Evolutionary conservation across 2,113 vertebrate genomes (phyloP).

Genomic region (Lepus europaeus): DNA sequence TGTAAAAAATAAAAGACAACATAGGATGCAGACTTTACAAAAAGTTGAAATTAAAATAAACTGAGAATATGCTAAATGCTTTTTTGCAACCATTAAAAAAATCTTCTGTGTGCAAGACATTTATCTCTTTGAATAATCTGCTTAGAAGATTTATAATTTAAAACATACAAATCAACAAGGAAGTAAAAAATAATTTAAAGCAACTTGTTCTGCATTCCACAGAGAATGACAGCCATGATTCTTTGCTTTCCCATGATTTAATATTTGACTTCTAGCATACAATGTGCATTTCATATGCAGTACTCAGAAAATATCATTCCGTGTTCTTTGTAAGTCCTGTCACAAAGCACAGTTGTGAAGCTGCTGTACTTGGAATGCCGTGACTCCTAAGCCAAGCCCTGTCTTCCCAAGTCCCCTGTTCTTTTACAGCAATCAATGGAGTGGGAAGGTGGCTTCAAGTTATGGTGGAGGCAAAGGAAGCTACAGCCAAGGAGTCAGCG

Average conservation of each 20-base stretch:
- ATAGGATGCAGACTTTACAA: background rate
- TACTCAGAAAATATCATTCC: background rate
- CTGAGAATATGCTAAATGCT: background rate
- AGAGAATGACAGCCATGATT: background rate
- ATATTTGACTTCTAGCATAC: background rate
- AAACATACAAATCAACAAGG: background rate
- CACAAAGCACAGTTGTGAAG: too few relatives aligned
- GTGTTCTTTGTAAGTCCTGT: background rate
- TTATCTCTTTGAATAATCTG: background rate
- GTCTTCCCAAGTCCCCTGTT: background rate
- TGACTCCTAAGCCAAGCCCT: background rate
- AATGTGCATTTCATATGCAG: background rate
- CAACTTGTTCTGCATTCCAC: background rate
- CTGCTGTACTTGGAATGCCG: background rate
- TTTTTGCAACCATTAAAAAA: background rate
- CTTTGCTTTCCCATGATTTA: background rate
- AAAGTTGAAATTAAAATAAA: background rate
- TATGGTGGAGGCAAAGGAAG: background rate
- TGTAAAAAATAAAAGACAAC: background rate
- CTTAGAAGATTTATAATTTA: background rate
- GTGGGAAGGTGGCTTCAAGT: background rate
- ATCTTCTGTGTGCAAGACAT: background rate
- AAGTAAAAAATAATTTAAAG: background rate
- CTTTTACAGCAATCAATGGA: background rate
- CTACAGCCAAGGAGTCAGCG: background rate